A percentile compares a stretch with the other conserved stretches of the same genome.
These are phyloP conservation scores for Megalurothrips usitatus DNA, from an alignment of 2,888 invertebrate genomes.

Conservation along the genomic window DNA sequence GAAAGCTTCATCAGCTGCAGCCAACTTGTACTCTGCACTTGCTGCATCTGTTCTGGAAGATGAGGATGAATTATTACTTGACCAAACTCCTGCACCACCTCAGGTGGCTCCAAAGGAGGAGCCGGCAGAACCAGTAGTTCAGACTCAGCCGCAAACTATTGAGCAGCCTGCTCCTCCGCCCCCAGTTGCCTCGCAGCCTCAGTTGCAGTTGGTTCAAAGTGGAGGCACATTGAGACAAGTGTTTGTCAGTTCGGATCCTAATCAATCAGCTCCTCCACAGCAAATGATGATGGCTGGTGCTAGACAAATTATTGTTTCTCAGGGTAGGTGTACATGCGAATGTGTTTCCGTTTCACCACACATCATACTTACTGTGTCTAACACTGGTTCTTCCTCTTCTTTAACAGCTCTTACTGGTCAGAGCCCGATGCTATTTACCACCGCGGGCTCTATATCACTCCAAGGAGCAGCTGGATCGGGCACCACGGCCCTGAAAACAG, in stretches of 20 bases:
- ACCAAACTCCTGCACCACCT: slow-evolving; percentile 36
- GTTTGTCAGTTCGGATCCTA: not conserved
- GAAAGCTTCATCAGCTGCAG: slow-evolving; percentile 71
- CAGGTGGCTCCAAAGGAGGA: slow-evolving; percentile 5
- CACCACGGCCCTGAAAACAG: slow-evolving; percentile 40
- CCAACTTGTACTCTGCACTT: slow-evolving; percentile 77
- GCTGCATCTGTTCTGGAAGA: slow-evolving; percentile 81
- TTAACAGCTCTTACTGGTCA: not conserved
- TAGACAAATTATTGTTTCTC: not conserved
- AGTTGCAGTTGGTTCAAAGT: not conserved
- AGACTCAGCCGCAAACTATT: not conserved
- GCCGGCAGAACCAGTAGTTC: not conserved
- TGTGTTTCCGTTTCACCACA: not conserved
- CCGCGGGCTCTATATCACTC: slow-evolving; percentile 43
- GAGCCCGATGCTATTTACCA: slow-evolving; percentile 42
- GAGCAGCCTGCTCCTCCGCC: not conserved
- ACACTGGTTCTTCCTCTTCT: not conserved
- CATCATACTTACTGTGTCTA: not conserved
- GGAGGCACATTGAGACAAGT: not conserved
- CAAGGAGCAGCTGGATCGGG: slow-evolving; percentile 34
- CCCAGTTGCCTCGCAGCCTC: not conserved
- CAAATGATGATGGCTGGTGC: slow-evolving; percentile 7
- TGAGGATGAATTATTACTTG: slow-evolving; percentile 48
- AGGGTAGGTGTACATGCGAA: not conserved
- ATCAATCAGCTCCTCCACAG: not conserved